Conservation (phyloP, 64 coral and sea anemone species). For the Hydrozoanthus tunicans region DNA sequence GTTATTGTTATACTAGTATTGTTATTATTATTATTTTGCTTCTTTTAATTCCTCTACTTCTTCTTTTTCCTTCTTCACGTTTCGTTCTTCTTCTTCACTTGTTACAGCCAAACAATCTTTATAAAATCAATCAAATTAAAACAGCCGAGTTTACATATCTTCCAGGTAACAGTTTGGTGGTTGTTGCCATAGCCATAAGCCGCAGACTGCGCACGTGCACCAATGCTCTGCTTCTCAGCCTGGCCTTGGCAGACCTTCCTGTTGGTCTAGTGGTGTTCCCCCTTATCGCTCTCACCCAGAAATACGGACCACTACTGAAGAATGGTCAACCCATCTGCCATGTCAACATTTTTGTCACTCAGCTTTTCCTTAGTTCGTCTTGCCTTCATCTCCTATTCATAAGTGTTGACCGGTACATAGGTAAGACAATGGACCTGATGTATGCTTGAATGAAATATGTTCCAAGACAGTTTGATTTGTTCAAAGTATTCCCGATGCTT, state of each 20-base stretch:
- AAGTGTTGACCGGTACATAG: slow-evolving; percentile 71
- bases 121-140: not conserved
- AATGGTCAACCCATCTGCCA: slow-evolving; percentile 64
- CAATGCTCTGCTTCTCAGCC: slow-evolving; percentile 73
- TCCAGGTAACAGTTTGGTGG: slow-evolving; percentile 74
- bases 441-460: too few relatives aligned
- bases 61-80: too few relatives aligned
- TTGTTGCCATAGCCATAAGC: slow-evolving; percentile 51
- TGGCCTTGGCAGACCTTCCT: slow-evolving; percentile 77
- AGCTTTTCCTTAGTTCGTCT: slow-evolving; percentile 83
- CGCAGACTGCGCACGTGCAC: slow-evolving; percentile 63
- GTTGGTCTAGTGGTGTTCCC: slow-evolving; percentile 78
- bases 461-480: too few relatives aligned
- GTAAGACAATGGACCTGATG: not conserved
- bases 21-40: too few relatives aligned
- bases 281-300: slow-evolving; percentile 70
- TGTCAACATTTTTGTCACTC: slow-evolving; percentile 71
- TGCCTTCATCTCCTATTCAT: slow-evolving; percentile 88
- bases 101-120: not conserved
- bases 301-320: slow-evolving; percentile 59
- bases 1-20: too few relatives aligned
- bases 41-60: too few relatives aligned
- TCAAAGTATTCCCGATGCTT: too few relatives aligned
- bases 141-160: not conserved
- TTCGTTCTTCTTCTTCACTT: too few relatives aligned